Conservation (phyloP, 2,797 vertebrate species). For the Telmatherina bonti region DNA sequence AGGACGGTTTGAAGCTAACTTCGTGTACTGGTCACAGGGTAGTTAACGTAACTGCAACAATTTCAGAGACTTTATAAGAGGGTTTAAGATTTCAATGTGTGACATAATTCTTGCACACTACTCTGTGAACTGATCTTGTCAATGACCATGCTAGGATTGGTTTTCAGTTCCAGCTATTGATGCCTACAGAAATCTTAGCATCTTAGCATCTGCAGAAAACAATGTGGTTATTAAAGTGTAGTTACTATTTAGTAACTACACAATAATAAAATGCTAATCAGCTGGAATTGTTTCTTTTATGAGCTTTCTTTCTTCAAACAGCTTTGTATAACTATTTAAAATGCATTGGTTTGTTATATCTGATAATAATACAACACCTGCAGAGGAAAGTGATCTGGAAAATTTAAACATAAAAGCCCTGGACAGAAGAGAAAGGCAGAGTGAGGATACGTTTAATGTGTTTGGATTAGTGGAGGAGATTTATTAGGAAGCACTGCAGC, state of each 20-base stretch:
- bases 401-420: slow-evolving; percentile 48
- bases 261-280: slow-evolving; percentile 32
- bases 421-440: slow-evolving; percentile 39
- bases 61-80: slow-evolving; percentile 67
- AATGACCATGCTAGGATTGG: slow-evolving; percentile 33
- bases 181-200: slow-evolving; percentile 10
- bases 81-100: slow-evolving; percentile 66
- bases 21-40: slow-evolving; percentile 48
- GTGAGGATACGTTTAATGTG: slow-evolving; percentile 42
- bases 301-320: slow-evolving; percentile 38
- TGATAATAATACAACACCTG: slow-evolving; percentile 58
- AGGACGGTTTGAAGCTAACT: slow-evolving; percentile 47
- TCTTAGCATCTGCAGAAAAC: background rate
- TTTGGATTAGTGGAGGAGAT: slow-evolving; percentile 46
- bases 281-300: slow-evolving; percentile 31
- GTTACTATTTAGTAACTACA: slow-evolving; percentile 31
- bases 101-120: slow-evolving; percentile 48
- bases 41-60: slow-evolving; percentile 68
- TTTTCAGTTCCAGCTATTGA: slow-evolving; percentile 54
- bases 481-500: slow-evolving; percentile 52
- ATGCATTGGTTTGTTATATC: slow-evolving; percentile 53
- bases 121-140: slow-evolving; percentile 70
- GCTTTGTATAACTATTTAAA: slow-evolving; percentile 48
- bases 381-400: slow-evolving; percentile 64
- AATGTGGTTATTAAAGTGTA: no score